These are phyloP conservation scores for Alouatta palliata DNA, from an alignment of 2,113 vertebrate species.

Conservation along the genomic window DNA sequence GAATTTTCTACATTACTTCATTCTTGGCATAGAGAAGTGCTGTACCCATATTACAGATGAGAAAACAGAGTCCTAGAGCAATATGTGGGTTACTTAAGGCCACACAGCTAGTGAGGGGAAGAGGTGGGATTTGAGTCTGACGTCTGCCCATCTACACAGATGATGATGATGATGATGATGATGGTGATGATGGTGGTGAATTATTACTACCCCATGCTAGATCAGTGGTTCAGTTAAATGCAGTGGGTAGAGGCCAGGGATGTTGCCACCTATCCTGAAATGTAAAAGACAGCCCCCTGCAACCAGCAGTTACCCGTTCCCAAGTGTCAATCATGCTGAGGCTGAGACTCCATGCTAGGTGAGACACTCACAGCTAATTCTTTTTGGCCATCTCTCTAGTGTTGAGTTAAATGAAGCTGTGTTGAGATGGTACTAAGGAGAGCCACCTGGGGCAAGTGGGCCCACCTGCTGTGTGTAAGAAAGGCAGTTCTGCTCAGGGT, in stretches of 20 bases:
- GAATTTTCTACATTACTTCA: not conserved
- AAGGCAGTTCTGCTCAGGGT: not conserved
- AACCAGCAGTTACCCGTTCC: not conserved
- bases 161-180: not conserved
- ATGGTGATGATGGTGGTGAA: no score
- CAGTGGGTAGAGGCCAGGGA: not conserved
- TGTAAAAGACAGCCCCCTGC: not conserved
- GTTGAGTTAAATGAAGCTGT: not conserved
- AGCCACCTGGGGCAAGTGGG: not conserved
- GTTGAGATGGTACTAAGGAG: not conserved
- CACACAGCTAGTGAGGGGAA: not conserved
- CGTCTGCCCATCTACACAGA: not conserved
- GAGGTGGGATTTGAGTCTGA: not conserved
- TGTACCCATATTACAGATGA: not conserved
- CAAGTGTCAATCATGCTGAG: not conserved
- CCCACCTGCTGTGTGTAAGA: not conserved
- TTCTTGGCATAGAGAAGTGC: not conserved
- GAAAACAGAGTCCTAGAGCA: not conserved
- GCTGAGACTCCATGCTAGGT: rapidly evolving
- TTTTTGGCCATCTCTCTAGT: no score
- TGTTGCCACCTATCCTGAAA: not conserved
- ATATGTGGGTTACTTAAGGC: not conserved
- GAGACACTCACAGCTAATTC: not conserved
- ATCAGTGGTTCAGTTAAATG: not conserved
- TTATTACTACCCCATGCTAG: no score